These are phyloP conservation scores for Adelosebastes latens DNA, from an alignment of 2,797 vertebrate species.

Conservation along the genomic window DNA sequence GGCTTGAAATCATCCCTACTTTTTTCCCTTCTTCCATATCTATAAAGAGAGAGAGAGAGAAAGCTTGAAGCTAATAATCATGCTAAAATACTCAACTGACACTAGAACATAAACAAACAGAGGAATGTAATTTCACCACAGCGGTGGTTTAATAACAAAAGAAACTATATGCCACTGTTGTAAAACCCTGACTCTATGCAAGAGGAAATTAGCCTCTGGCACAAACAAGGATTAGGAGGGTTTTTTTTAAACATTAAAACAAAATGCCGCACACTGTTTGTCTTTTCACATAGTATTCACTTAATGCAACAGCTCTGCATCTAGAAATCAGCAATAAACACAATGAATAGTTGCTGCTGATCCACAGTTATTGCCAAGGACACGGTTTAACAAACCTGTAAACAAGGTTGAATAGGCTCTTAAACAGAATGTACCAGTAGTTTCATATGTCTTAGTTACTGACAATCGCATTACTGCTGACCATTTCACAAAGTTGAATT, in stretches of 20 bases:
- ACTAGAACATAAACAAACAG: conserved; percentile 43
- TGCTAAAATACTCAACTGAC: conserved; percentile 47
- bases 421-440: neutral
- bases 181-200: conserved; percentile 45
- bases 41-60: neutral
- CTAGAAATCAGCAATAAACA: conserved; percentile 31
- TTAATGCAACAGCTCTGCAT: conserved; percentile 23
- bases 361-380: neutral
- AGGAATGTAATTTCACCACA: conserved; percentile 58
- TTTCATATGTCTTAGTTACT: neutral
- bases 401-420: conserved; percentile 6
- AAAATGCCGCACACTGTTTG: conserved; percentile 54
- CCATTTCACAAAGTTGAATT: neutral
- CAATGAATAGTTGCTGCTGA: conserved; percentile 8
- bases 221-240: conserved; percentile 52
- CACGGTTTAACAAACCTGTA: conserved; percentile 21
- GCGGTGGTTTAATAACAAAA: conserved; percentile 58
- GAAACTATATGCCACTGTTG: conserved; percentile 19
- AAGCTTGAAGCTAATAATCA: conserved; percentile 44
- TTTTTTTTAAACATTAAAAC: conserved; percentile 39
- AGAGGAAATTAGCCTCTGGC: conserved; percentile 58
- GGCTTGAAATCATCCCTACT: conserved; percentile 18
- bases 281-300: conserved; percentile 8
- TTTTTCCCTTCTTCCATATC: conserved; percentile 11
- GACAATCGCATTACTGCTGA: neutral